Percentiles rank a stretch among this genome's conserved stretches.
Evolutionary conservation across 1,140 invertebrate genomes (phyloP).

Genomic region (Brachionus manjavacas): DNA sequence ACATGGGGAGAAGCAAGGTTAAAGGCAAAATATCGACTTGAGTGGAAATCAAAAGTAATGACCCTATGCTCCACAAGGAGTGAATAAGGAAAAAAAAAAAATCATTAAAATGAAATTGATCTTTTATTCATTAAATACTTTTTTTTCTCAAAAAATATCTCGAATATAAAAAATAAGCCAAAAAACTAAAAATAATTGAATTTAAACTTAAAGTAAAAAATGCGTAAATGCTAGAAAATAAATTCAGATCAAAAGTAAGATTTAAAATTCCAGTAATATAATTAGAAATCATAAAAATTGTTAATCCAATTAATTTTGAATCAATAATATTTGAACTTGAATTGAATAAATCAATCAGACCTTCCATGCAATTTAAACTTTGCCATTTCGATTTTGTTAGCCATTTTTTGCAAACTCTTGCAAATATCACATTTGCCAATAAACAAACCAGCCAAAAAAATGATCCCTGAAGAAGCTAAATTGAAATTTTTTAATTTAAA

Average conservation of each 20-base stretch:
- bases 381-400: neutral
- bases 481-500: too few species aligned
- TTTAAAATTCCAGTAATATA: slow-evolving; percentile 65
- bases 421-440: slow-evolving; percentile 47
- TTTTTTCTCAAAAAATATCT: neutral
- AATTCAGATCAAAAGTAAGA: neutral
- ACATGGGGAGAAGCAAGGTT: too few species aligned
- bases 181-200: neutral
- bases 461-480: slow-evolving; percentile 5
- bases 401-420: neutral
- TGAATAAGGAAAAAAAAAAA: too few species aligned
- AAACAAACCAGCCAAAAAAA: slow-evolving; percentile 39
- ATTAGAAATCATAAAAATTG: slow-evolving; percentile 73
- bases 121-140: too few species aligned
- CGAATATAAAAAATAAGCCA: neutral
- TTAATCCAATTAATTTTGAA: slow-evolving; percentile 64
- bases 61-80: too few species aligned
- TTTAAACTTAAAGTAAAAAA: neutral
- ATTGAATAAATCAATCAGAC: neutral
- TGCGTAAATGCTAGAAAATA: neutral
- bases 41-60: too few species aligned
- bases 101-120: too few species aligned
- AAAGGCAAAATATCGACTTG: too few species aligned
- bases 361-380: neutral
- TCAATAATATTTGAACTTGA: neutral